Conservation (phyloP, 2,113 vertebrate species). For the Rana temporaria region DNA sequence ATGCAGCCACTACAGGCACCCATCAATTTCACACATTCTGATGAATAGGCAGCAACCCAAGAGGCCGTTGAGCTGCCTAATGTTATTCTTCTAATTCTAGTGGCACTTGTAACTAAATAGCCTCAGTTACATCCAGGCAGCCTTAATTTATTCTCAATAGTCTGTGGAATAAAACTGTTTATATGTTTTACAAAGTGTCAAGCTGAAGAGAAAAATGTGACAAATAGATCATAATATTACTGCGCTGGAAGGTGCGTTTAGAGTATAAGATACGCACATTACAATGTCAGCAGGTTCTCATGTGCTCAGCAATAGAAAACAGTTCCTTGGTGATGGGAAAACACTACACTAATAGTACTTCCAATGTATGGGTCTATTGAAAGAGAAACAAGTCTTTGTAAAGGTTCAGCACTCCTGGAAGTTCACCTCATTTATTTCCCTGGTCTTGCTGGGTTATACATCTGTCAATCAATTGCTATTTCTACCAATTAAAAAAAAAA, state of each 20-base stretch:
- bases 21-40: conserved; percentile 46
- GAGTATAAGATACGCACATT: not conserved
- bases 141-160: conserved; percentile 41
- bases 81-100: conserved; percentile 35
- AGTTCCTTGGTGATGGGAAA: no score
- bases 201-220: conserved; percentile 7
- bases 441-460: no score
- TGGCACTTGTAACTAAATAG: conserved; percentile 41
- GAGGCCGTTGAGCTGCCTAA: conserved; percentile 26
- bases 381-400: no score
- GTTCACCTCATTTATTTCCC: no score
- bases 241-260: not conserved
- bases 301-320: no score
- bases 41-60: conserved; percentile 42
- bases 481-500: no score
- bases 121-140: conserved; percentile 21
- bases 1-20: conserved; percentile 17
- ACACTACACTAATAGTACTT: no score
- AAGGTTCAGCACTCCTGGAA: no score
- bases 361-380: no score
- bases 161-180: conserved; percentile 30
- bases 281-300: not conserved
- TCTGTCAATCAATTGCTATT: no score
- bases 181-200: conserved; percentile 29
- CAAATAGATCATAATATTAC: conserved; percentile 26